These are phyloP conservation scores for Stigmatopora argus DNA, from an alignment of 2,113 vertebrate genomes.

Conservation along the genomic window DNA sequence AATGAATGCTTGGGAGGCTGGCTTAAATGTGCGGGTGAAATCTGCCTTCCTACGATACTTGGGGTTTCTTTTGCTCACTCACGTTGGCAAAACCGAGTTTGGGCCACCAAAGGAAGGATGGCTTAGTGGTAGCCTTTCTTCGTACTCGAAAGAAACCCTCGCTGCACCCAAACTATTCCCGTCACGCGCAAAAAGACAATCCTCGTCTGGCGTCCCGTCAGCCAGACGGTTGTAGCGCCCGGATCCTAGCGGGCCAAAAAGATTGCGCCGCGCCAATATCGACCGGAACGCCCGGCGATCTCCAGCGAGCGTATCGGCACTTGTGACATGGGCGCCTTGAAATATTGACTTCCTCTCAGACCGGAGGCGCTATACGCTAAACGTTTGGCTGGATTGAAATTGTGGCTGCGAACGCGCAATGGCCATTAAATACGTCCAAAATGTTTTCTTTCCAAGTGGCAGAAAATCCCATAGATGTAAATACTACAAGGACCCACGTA, in stretches of 20 bases:
- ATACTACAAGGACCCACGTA: too few species aligned
- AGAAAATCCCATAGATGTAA: too few species aligned
- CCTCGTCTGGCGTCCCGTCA: conserved; percentile 45
- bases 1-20: conserved; percentile 83
- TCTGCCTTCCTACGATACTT: conserved; percentile 2
- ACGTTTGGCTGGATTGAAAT: conserved; percentile 3
- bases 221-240: conserved; percentile 55
- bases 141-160: too few species aligned
- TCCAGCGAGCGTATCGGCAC: conserved; percentile 65
- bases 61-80: background rate
- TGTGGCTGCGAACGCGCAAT: background rate
- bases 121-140: too few species aligned
- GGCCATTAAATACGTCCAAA: too few species aligned
- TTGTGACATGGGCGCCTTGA: conserved; percentile 75
- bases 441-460: too few species aligned
- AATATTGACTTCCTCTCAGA: conserved; percentile 72
- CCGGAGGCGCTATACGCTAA: conserved; percentile 51
- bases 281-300: conserved; percentile 59
- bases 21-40: conserved; percentile 69
- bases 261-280: conserved; percentile 54
- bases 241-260: conserved; percentile 64
- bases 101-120: conserved; percentile 1
- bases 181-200: conserved; percentile 41
- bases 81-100: too few species aligned
- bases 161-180: too few species aligned